Base-by-base conservation (phyloP, 2,797 vertebrate species). In the Pseudopleuronectes americanus region DNA sequence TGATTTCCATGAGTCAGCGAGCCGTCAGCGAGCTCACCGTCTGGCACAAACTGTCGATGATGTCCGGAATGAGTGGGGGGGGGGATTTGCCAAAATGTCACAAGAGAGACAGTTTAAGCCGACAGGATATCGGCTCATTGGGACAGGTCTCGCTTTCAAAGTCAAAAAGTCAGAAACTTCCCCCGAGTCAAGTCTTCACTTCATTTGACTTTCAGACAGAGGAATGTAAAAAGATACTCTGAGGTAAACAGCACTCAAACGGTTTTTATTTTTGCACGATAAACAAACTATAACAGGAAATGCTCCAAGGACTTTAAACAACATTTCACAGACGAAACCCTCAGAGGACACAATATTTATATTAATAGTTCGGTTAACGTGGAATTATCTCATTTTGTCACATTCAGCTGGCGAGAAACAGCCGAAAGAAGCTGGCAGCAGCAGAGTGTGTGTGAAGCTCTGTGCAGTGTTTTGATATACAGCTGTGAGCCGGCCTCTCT, bases 81-180 rank as follows among this genome's bases (percentile, higher is more conserved):
- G 72, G 52, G 84, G 82, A 90, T 90, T 86, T 89, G 64, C 77
- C 71, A 69, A 73, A 80, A 76, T 78, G 89, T 81, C 84, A 76
- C 64, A 73, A 12, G 36, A 78, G 83, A 79, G 84, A 79, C 76
- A 67, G 80, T 81, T 79, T 90, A 69, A 90, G 84, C 81, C 72
- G 84, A 88, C 74, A 76, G 80, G 79, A 71, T 78, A 73, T 70
- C 66, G 65, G 74, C 76, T 79, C 55, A 41, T 80, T 76, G 58
- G 64, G 64, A 86, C 79, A 71, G 74, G 72, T 81, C 70, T 81
- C 79, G 31, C 81, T 84, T 85, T 73, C 80, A 90, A 88, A 88
- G 88, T 91, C 84, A 78, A 84, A 88, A 87, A 87, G 81, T 88
- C 78, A 66, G 26, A 79, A 86, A 87, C 74, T 81, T 77, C 63